Conservation (phyloP, 2,113 vertebrate species). For the Serinus canaria region DNA sequence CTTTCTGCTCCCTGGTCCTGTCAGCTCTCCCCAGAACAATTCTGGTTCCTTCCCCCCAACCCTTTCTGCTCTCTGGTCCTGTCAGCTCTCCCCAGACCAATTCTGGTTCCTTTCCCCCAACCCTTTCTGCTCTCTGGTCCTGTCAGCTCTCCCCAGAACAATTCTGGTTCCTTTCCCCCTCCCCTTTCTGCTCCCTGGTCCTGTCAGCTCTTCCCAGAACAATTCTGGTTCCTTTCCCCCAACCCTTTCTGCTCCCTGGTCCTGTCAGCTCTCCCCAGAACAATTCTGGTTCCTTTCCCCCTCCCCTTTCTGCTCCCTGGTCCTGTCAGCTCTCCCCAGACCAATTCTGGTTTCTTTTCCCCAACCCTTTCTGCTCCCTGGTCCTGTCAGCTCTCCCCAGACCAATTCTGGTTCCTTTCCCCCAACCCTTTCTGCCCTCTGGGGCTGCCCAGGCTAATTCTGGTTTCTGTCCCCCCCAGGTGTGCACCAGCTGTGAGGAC, state of each 20-base stretch:
- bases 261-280: not conserved
- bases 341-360: accelerated
- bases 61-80: accelerated
- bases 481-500: conserved; percentile 98
- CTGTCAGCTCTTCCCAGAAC: not conserved
- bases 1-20: too few species aligned
- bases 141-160: not conserved
- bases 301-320: too few species aligned
- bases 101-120: not conserved
- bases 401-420: not conserved
- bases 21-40: not conserved
- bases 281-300: not conserved
- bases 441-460: accelerated
- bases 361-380: too few species aligned
- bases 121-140: too few species aligned
- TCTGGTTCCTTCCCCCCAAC: not conserved
- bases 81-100: not conserved
- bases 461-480: conserved; percentile 69
- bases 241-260: accelerated
- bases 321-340: accelerated
- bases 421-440: not conserved
- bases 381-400: accelerated
- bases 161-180: not conserved
- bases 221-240: not conserved
- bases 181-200: accelerated